Percentiles rank a stretch among this genome's conserved stretches.
Conservation (phyloP, 2,797 vertebrate genomes). For the Clarias fuscus region DNA sequence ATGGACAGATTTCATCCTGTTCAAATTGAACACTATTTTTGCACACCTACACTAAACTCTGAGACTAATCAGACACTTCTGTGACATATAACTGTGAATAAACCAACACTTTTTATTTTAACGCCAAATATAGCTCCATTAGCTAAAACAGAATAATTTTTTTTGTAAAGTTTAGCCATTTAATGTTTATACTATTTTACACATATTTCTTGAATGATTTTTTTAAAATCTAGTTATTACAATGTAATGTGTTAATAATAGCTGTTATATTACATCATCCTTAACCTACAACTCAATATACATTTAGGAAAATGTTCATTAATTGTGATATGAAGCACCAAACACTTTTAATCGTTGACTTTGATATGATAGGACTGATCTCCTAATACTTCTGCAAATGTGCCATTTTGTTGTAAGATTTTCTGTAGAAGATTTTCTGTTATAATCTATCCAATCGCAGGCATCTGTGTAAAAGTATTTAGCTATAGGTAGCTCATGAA, state of each 20-base stretch:
- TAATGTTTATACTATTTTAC: neutral
- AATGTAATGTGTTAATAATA: neutral
- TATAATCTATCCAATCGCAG: neutral
- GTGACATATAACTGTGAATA: constrained; percentile 68
- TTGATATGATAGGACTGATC: neutral
- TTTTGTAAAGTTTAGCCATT: neutral
- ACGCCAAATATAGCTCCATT: constrained; percentile 40
- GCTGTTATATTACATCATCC: neutral
- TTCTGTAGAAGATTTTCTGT: neutral
- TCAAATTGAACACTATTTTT: constrained; percentile 56
- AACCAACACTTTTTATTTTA: constrained; percentile 65
- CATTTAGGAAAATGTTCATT: neutral
- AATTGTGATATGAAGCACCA: neutral
- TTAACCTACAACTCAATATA: neutral
- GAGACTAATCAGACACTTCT: constrained; percentile 70
- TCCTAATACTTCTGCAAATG: neutral
- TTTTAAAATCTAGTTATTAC: neutral
- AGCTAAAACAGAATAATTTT: constrained; percentile 39
- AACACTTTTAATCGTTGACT: neutral
- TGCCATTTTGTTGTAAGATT: neutral
- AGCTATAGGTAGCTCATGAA: neutral
- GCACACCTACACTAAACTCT: constrained; percentile 65
- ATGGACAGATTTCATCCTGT: constrained; percentile 27
- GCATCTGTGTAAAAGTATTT: neutral
- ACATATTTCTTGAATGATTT: neutral